Base-by-base conservation (phyloP, 1,140 invertebrate genomes). In the Nylanderia fulva region DNA sequence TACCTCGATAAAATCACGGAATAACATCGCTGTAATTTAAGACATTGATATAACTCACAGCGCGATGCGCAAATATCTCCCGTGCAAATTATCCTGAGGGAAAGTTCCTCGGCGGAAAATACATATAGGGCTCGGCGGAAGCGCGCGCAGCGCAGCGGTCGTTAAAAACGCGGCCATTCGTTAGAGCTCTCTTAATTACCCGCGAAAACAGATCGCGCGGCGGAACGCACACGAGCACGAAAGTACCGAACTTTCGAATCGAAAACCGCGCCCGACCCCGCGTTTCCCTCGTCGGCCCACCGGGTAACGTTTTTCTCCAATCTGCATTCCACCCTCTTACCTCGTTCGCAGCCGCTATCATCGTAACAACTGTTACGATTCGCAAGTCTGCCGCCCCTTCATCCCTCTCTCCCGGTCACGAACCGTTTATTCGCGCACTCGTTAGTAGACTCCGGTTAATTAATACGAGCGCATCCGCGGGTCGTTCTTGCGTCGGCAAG, bases 361-460 rank as follows among this genome's bases (percentile, higher is more conserved):
- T 69, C 72, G 88, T 89, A 92, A 91, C 91, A 92, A 86, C 89
- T 89, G 86, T 91, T 91, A 91, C 86, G 84, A 91, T 92, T 92
- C 88, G 84, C 90, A 91, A 90, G 86, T 91, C 85, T 45, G 75
- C 85, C 84, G 66, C 76, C 52, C 52, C n/a, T 4, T 15, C 15
- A 0, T 5, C 45, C 21, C 15, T 6, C 71, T 15, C 45, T 48
- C 15, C 13, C 66, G 80, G 84, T 87, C 90, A 91, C 91, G 88
- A 92, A 87, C 84, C 89, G 89, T 90, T 92, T 91, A 85, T 63
- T 85, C 61, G 86, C 42, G 33, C 75, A 89, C 89, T 93, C 90
- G 89, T 93, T 92, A 92, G 77, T 61, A 36, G 13, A 45, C 75
- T 64, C 48, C 4, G 66, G 68, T 66, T 93, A 92, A 92, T 93